Conservation (phyloP, 2,797 vertebrate genomes). For the Tympanoctomys barrerae region DNA sequence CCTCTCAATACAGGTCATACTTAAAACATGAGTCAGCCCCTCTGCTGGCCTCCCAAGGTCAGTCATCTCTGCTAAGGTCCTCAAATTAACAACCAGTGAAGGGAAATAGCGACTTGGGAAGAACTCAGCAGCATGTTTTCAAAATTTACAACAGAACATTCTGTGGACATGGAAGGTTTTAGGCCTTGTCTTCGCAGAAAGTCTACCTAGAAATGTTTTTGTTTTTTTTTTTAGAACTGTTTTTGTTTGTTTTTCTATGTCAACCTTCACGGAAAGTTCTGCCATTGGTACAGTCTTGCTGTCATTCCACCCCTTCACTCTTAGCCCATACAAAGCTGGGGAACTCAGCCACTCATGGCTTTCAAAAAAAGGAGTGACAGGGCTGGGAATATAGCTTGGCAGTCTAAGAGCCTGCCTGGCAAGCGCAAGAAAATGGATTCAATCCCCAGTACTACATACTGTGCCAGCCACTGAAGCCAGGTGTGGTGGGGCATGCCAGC, state of each 20-base stretch:
- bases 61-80: conserved; percentile 70
- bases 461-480: too few relatives aligned
- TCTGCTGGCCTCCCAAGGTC: conserved; percentile 81
- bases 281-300: not conserved
- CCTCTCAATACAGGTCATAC: conserved; percentile 77
- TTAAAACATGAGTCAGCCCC: conserved; percentile 78
- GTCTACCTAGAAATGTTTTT: not conserved
- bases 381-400: too few relatives aligned
- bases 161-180: conserved; percentile 31
- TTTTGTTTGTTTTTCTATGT: not conserved
- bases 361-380: not conserved
- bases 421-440: too few relatives aligned
- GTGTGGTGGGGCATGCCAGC: too few relatives aligned
- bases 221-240: not conserved
- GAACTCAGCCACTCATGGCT: not conserved
- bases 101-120: conserved; percentile 66
- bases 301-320: not conserved
- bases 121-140: conserved; percentile 78
- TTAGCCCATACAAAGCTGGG: not conserved
- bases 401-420: too few relatives aligned
- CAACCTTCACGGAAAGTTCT: not conserved
- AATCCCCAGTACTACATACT: too few relatives aligned
- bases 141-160: conserved; percentile 68
- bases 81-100: conserved; percentile 71
- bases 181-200: not conserved